Base-by-base conservation (phyloP, 2,113 vertebrate species). In the Oncorhynchus clarkii region DNA sequence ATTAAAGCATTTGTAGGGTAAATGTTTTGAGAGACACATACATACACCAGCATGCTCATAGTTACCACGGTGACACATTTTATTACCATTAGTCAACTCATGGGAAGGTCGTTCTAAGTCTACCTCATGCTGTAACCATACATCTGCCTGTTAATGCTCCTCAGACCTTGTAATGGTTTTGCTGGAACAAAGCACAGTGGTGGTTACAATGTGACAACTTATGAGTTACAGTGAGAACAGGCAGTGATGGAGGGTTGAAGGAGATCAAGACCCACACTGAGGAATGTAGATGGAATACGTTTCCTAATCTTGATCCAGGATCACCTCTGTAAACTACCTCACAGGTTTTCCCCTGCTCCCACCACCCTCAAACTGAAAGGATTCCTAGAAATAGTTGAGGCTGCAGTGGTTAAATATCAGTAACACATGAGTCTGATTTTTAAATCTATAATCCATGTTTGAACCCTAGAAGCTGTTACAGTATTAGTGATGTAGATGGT, bases 221-320 rank as follows among this genome's bases (percentile, higher is more conserved):
- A 11, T 45, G n/a, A 8, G n/a, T 62, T 20, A 48, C 16, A 71
- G 34, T 51, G 70, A 74, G 69, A 70, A 70, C 60, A 69, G 26
- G 5, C 68, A 48, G 45, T 69, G 51, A 65, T 60, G 57, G 18
- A 67, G 81, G 70, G 82, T 80, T 75, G 77, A 29, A 24, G 72
- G 68, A 82, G 84, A 86, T 86, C 85, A 88, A 79, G 24, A 1
- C 18, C 62, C n/a, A 67, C 67, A 45, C 59, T 4, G 68, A 83
- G 84, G 89, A 89, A 88, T 90, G 85, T 62, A 49, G 39, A 13
- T 73, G 73, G 79, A 64, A 72, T 77, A 78, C 27, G 39, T 79
- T 82, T 73, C 65, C 45, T 85, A 80, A 89, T 89, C 83, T 87
- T 75, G 76, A 86, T 86, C 73, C 72, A 74, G 74, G 70, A 90